Base-by-base conservation (phyloP, 2,113 vertebrate species). In the Castor canadensis region DNA sequence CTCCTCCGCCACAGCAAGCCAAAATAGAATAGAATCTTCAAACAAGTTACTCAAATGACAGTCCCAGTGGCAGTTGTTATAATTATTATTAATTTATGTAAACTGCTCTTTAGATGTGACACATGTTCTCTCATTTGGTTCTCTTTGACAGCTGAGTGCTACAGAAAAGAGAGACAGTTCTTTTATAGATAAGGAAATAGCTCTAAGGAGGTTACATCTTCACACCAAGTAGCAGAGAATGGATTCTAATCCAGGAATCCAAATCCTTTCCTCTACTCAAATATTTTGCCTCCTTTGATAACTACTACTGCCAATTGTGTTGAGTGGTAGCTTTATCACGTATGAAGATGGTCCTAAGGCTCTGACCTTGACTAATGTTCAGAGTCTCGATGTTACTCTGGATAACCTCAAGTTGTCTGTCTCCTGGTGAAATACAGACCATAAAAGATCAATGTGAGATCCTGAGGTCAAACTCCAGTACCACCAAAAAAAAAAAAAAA, bases 131-230 rank as follows among this genome's bases (percentile, higher is more conserved):
- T 95, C 67, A 83, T 72, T 81, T 91, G 47, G 40, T 88, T 95
- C 67, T 95, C 60, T 54, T 45, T 75, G 94, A 89, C 7, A 87
- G 38, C 73, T 30, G 12, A 45, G 49, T 52, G 28, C 86, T 12
- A 77, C 13, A 56, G 67, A 54, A 87, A 62, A 75, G 24, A 40
- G 20, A 88, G 40, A 80, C 16, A 81, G 64, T 76, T 91, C 35
- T 72, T 86, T 91, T 81, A 82, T 26, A 95, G 40, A 58, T 52
- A 64, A 86, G 43, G 35, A 94, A 94, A 96, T 9, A 89, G 64
- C 52, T n/a, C 28, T 67, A 75, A 69, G 19, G 52, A 94, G 92
- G 24, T 80, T 45, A 84, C 6, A 2, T 67, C 35, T 30, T 91
- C 87, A 56, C 9, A 49, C 73, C 38, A 9, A 58, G 56, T 16